Conservation (phyloP, 2,113 vertebrate species). For the Plecturocebus donacophilus region DNA sequence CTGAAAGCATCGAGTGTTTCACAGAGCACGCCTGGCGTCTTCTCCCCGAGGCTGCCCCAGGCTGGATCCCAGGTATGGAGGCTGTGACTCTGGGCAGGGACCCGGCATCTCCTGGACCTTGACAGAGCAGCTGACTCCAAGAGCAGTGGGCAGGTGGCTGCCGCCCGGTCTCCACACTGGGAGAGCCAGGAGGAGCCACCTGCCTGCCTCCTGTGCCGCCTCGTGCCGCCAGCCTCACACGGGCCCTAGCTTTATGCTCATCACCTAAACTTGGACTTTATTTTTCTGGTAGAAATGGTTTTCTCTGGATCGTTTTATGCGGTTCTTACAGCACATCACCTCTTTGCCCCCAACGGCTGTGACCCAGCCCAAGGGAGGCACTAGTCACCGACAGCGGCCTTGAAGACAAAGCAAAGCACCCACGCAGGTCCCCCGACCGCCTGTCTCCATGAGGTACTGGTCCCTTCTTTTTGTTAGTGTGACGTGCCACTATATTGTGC, state of each 20-base stretch:
- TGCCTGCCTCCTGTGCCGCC: not conserved
- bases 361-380: constrained; percentile 45
- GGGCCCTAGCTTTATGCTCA: not conserved
- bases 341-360: constrained; percentile 69
- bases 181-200: constrained; percentile 17
- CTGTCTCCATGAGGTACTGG: constrained; percentile 76
- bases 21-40: not conserved
- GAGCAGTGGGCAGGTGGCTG: not conserved
- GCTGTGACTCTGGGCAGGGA: constrained; percentile 35
- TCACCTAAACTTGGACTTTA: constrained; percentile 52
- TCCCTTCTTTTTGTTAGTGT: constrained; percentile 76
- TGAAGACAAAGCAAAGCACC: constrained; percentile 65
- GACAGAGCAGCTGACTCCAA: not conserved
- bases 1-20: not conserved
- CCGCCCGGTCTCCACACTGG: constrained; percentile 8
- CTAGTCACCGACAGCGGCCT: constrained; percentile 79
- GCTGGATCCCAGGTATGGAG: not conserved
- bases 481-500: constrained; percentile 85
- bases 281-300: constrained; percentile 70
- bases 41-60: not conserved
- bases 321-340: constrained; percentile 64
- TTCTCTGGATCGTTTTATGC: constrained; percentile 60
- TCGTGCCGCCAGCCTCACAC: not conserved
- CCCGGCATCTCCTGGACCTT: constrained; percentile 62
- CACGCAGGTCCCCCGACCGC: constrained; percentile 3